Conservation (phyloP, 2,888 invertebrate genomes). For the Lasioglossum morio region DNA sequence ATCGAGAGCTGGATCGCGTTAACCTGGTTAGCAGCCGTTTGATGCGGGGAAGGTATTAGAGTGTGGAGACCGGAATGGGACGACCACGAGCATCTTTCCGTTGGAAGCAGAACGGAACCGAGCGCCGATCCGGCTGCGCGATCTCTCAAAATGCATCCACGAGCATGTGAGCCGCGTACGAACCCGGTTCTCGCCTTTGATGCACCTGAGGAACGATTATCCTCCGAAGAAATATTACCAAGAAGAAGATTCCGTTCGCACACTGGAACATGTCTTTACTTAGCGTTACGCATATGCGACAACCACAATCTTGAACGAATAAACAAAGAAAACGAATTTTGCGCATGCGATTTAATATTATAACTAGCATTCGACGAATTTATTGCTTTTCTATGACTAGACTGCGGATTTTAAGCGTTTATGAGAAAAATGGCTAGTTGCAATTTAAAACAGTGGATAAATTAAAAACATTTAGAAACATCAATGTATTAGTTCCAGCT, state of each 20-base stretch:
- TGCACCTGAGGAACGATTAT: not conserved
- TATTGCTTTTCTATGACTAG: too few species aligned
- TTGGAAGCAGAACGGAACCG: slow-evolving; percentile 84
- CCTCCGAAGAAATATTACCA: not conserved
- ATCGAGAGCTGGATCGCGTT: slow-evolving; percentile 78
- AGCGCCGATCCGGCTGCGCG: slow-evolving; percentile 75
- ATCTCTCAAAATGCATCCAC: slow-evolving; percentile 85
- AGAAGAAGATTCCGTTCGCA: not conserved
- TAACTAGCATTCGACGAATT: too few species aligned
- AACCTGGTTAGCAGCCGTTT: slow-evolving; percentile 81
- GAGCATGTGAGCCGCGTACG: slow-evolving; percentile 72
- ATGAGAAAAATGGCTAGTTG: too few species aligned
- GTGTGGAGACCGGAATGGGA: slow-evolving; percentile 82
- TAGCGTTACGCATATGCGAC: not conserved
- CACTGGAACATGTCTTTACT: not conserved
- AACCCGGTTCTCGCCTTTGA: not conserved
- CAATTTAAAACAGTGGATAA: too few species aligned
- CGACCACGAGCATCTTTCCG: slow-evolving; percentile 76
- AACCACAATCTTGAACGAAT: not conserved
- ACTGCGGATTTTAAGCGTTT: too few species aligned
- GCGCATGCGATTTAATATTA: too few species aligned
- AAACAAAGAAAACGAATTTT: too few species aligned
- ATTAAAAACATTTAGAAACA: too few species aligned
- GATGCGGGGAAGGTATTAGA: slow-evolving; percentile 82
- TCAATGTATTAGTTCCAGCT: too few species aligned